These are phyloP conservation scores for Parnassius mnemosyne DNA, from an alignment of 2,888 invertebrate species.

Conservation along the genomic window DNA sequence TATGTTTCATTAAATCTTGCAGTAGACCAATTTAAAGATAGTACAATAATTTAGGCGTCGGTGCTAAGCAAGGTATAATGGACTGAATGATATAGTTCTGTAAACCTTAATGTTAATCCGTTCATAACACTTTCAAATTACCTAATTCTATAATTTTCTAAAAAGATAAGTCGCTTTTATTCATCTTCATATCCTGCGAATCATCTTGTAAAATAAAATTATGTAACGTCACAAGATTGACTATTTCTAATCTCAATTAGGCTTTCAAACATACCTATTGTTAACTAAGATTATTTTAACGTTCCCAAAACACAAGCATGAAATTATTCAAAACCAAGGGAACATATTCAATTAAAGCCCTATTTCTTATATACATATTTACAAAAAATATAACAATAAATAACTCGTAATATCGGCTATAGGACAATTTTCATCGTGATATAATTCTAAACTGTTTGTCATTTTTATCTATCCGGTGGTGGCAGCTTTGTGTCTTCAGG, in stretches of 20 bases:
- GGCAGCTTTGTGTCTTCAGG: slow-evolving; percentile 86
- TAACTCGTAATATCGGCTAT: slow-evolving; percentile 23
- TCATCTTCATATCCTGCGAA: slow-evolving; percentile 43
- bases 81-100: slow-evolving; percentile 42
- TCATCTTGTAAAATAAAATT: slow-evolving; percentile 44
- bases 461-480: slow-evolving; percentile 77
- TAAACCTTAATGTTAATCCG: slow-evolving; percentile 29
- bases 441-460: slow-evolving; percentile 21
- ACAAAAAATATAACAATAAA: slow-evolving; percentile 59
- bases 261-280: slow-evolving; percentile 25
- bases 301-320: slow-evolving; percentile 38
- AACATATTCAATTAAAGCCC: slow-evolving; percentile 77
- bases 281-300: slow-evolving; percentile 13
- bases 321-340: slow-evolving; percentile 52
- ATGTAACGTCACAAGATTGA: slow-evolving; percentile 39
- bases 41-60: slow-evolving; percentile 57
- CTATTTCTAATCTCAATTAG: slow-evolving; percentile 49
- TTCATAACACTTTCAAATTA: slow-evolving; percentile 10
- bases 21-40: slow-evolving; percentile 53
- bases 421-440: slow-evolving; percentile 4
- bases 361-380: slow-evolving; percentile 75
- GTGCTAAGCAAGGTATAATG: slow-evolving; percentile 66
- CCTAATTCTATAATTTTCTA: slow-evolving; percentile 5
- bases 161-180: slow-evolving; percentile 6
- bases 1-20: slow-evolving; percentile 52